Evolutionary conservation across 2,113 vertebrate species (phyloP), one percentile per base, ranked within the genome.

Genomic region (Bagarius yarrelli): DNA sequence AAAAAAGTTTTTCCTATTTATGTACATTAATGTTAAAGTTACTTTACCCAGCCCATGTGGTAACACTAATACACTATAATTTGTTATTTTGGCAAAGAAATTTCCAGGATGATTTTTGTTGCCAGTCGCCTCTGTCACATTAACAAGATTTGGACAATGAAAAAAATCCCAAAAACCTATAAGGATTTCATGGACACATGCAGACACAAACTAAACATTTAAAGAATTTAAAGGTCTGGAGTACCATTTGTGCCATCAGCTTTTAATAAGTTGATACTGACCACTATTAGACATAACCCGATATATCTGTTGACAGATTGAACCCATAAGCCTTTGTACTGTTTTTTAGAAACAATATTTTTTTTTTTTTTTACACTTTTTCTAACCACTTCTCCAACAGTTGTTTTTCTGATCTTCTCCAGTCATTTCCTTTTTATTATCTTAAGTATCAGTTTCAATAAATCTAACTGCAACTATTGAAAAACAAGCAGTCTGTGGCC

Each of bases 281-380:
- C 70, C 74, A 66, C 25, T 44, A 47, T 67, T 55, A 32, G 69
- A 60, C 63, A 36, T 47, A 55, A 60, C 57, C 52, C 53, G 63
- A 69, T 80, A 50, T 53, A 64, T 55, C 72, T 27, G 44, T 57
- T 80, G 60, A 77, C 70, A 71, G 44, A 64, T 12, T 69, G 73
- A 57, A 44, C 56, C 57, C 30, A 56, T 13, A 12, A 40, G 86
- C 50, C n/a, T n/a, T n/a, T n/a, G n/a, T n/a, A n/a, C n/a, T n/a
- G n/a, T n/a, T n/a, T n/a, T n/a, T n/a, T n/a, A n/a, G n/a, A n/a
- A n/a, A n/a, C n/a, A n/a, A n/a, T n/a, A n/a, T n/a, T n/a, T n/a
- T n/a, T n/a, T n/a, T n/a, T n/a, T n/a, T n/a, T n/a, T n/a, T n/a
- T n/a, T n/a, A n/a, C n/a, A n/a, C n/a, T n/a, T n/a, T n/a, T n/a